Evolutionary conservation across 2,113 vertebrate species (phyloP), one percentile per base, ranked within the genome.

Genomic region (Apodemus speciosus): DNA sequence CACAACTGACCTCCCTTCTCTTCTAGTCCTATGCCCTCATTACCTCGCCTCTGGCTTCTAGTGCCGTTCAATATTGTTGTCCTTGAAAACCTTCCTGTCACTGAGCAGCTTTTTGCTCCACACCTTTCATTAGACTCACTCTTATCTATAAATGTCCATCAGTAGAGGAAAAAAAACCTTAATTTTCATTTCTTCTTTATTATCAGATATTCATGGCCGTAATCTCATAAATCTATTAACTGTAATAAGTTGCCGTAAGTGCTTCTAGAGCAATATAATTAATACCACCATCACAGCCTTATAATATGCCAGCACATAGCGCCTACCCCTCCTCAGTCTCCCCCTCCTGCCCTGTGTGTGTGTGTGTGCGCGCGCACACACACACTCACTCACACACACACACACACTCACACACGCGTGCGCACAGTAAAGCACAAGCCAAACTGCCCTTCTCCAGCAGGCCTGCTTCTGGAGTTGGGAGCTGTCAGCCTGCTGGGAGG

Each of bases 261-360:
- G 83, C 58, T 92, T 93, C 81, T 73, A 75, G 81, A 85, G 93
- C 85, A 73, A 6, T 93, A n/a, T 90, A 90, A 93, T 92, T 96
- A 95, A 95, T 96, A 87, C 71, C 72, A 90, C 80, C 85, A 77
- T 90, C 20, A 25, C 76, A 95, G 92, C 77, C 90, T 96, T 95
- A 93, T 96, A 97, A 97, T 95, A 92, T 85, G 95, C 95, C 90
- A 76, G 96, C 95, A 87, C 96, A 94, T 95, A 96, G 92, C 84
- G 64, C 64, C 94, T 76, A 51, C 72, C 66, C 60, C 71, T 66
- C 85, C 77, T 85, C 83, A 85, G 35, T 16, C 32, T 27, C 9
- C 60, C 53, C 35, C 10, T 51, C 20, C 53, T 21, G 4, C n/a
- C 68, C 1, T 10, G 3, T 43, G 2, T 32, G 2, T 51, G 3